Evolutionary conservation across 2,888 invertebrate genomes (phyloP), one percentile per base, ranked within the genome.

Genomic region (Melinaea marsaeus): DNA sequence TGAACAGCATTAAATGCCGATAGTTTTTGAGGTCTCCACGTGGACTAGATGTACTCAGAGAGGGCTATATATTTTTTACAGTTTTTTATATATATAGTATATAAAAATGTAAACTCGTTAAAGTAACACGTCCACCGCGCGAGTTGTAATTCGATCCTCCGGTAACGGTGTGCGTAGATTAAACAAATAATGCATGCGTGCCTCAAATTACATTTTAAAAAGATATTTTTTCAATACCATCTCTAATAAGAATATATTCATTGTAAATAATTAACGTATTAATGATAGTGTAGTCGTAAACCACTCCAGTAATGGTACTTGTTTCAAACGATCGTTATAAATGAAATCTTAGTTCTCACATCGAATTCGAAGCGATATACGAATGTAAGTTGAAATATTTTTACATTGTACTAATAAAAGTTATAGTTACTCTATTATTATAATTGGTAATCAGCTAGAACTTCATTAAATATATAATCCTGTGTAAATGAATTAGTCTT

Each of bases 11-110:
- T 61, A 77, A 80, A 86, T 85, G 84, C 86, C 79, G 78, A 78
- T 79, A 79, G 78, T 79, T 79, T 78, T 80, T 73, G 78, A 80
- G 72, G 77, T 80, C 79, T 77, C 77, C 75, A 76, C 74, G 78
- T 79, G 71, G 78, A 75, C 75, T 72, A 73, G 79, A 79, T 80
- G 79, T 84, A 84, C 79, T 82, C 77, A 81, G 80, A 83, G 77
- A 82, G 83, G 78, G 79, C 81, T 84, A 85, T 88, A 85, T 88
- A 88, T 89, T 89, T 89, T 89, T 88, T 85, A 86, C 88, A 86
- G 83, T 84, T 88, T 81, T 88, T 22, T 22, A 22, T 22, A 22
- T 22, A 88, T 77, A 83, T 82, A 79, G 79, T 82, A 80, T 78
- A 75, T 78, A 67, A 66, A 66, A 55, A 78, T 22, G 22, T 22